A percentile compares a stretch with the other conserved stretches of the same genome.
Evolutionary conservation across 1,140 invertebrate genomes (phyloP).

Genomic region (Plectus sambesii): DNA sequence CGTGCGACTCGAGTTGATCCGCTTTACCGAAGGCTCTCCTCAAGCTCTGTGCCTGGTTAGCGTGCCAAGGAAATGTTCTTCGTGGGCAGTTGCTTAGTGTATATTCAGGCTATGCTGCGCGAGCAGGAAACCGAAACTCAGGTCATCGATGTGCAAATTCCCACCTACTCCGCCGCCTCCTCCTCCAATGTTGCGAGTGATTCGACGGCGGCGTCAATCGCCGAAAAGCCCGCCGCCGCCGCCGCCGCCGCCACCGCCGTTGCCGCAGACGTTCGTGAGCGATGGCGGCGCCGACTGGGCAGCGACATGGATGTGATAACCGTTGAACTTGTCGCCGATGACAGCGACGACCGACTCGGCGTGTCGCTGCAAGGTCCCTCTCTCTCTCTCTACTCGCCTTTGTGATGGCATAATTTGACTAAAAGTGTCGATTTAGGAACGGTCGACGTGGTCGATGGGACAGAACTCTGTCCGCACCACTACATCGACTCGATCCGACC

Average conservation of each 20-base stretch:
- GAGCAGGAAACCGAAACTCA: slow-evolving; percentile 34
- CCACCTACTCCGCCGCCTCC: slow-evolving; percentile 29
- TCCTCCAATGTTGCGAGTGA: too few relatives aligned
- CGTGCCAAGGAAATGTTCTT: too few relatives aligned
- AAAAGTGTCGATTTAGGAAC: slow-evolving; percentile 89
- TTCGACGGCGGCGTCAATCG: too few relatives aligned
- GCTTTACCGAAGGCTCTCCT: slow-evolving; percentile 35
- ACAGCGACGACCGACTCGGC: slow-evolving; percentile 53
- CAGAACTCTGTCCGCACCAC: slow-evolving; percentile 60
- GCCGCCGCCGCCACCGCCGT: too few relatives aligned
- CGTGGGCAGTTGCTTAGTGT: slow-evolving; percentile 5
- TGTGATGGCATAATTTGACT: too few relatives aligned
- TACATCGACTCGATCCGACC: slow-evolving; percentile 82
- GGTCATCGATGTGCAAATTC: slow-evolving; percentile 29
- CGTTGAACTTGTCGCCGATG: slow-evolving; percentile 34
- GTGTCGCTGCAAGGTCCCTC: too few relatives aligned
- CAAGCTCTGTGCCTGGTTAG: slow-evolving; percentile 43
- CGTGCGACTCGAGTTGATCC: slow-evolving; percentile 37
- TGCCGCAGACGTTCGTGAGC: too few relatives aligned
- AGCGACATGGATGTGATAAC: slow-evolving; percentile 34
- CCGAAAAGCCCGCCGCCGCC: too few relatives aligned
- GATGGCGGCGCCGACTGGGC: slow-evolving; percentile 34
- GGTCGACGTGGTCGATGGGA: slow-evolving; percentile 79
- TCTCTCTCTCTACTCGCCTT: too few relatives aligned
- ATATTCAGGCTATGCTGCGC: slow-evolving; percentile 3